Evolutionary conservation across 2,113 vertebrate species (phyloP), one percentile per base, ranked within the genome.

Genomic region (Epinephelus cyanopodus): DNA sequence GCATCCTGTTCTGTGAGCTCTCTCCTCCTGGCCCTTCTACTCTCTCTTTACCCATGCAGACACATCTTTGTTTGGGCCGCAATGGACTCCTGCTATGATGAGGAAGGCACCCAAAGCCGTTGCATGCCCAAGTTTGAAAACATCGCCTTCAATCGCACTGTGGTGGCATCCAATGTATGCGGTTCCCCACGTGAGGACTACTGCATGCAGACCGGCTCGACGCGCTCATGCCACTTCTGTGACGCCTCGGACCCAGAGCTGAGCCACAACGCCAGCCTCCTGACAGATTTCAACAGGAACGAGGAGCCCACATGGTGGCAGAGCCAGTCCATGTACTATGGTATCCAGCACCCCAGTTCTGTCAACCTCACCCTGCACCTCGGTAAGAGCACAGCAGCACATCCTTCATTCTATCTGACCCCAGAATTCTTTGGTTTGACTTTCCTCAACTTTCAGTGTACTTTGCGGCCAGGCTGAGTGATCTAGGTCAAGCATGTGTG

Each of bases 251-350:
- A 97, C 75, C 94, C 95, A 0, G 67, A 0, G 56, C 94, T 21
- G 33, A 95, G 95, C 91, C 98, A 97, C 96, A 95, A 95, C 0
- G 94, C 95, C 90, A 93, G 93, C 84, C 93, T 95, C 85, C 97
- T 99, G 93, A 98, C 96, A 1, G 98, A 99, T 93, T 99, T 99
- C 94, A 95, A 99, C 93, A 96, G 93, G 78, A 95, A 96, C 12
- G 97, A 98, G 65, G 97, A 98, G 79, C 95, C 94, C 81, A 99
- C 97, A n/a, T 98, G 97, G 97, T 99, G 98, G 97, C 98, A 99
- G 93, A 99, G 98, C 91, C 98, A 97, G 90, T 97, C 98, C 87
- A 98, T 99, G 98, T 97, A 95, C 73, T 97, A 96, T 0, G 95
- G 97, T 3, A 91, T 98, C 81, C 98, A 99, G 94, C 73, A 97